Evolutionary conservation across 2,888 invertebrate genomes (phyloP).

Genomic region (Mycalesis mineus): DNA sequence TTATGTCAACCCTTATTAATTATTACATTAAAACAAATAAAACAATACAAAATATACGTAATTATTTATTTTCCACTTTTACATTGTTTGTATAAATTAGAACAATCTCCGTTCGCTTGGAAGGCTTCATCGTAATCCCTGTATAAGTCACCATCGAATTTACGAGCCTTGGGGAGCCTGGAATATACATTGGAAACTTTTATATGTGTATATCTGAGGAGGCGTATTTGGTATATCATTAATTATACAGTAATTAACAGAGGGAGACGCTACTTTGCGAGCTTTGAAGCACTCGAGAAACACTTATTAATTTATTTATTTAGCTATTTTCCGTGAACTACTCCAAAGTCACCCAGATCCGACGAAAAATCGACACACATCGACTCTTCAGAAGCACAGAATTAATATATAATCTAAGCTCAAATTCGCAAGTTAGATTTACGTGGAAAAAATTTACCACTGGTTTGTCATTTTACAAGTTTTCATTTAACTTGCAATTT

Average conservation of each 20-base stretch:
- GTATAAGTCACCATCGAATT: conserved; percentile 49
- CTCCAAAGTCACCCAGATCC: no score
- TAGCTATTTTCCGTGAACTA: no score
- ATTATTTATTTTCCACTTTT: conserved; percentile 14
- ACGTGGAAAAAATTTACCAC: no score
- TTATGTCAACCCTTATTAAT: no score
- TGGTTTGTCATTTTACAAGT: no score
- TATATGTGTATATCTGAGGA: neutral
- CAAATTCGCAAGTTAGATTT: no score
- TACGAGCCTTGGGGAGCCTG: conserved; percentile 67
- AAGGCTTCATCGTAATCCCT: conserved; percentile 71
- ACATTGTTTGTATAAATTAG: conserved; percentile 47
- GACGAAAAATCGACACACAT: no score
- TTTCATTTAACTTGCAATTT: no score
- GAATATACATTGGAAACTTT: conserved; percentile 1
- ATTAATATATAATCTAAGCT: no score
- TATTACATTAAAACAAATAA: neutral
- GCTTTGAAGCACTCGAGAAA: no score
- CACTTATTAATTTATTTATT: no score
- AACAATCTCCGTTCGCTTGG: conserved; percentile 45
- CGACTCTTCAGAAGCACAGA: no score
- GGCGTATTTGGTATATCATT: neutral
- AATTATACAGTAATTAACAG: neutral
- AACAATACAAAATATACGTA: neutral
- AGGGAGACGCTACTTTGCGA: neutral